Conservation (phyloP, 2,888 invertebrate species). For the Watsonalla cultraria region DNA sequence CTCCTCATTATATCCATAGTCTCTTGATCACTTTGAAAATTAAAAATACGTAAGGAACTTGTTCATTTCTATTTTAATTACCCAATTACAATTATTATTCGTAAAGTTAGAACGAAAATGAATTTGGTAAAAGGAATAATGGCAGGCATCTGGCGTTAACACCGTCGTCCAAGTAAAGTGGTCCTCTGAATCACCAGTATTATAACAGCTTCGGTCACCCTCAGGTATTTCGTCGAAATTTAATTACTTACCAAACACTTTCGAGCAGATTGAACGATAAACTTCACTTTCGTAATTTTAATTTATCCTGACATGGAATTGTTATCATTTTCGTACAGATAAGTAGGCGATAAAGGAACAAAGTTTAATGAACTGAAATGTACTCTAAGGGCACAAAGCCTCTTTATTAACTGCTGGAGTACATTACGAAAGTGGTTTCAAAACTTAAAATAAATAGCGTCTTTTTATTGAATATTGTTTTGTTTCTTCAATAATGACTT, state of each 20-base stretch:
- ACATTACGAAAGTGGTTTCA: no score
- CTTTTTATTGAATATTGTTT: no score
- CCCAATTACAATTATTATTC: slow-evolving; percentile 10
- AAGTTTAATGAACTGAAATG: background rate
- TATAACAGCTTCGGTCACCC: slow-evolving; percentile 18
- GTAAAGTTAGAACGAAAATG: slow-evolving; percentile 18
- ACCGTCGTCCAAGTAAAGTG: slow-evolving; percentile 17
- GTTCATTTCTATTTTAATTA: slow-evolving; percentile 3
- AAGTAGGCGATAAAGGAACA: background rate
- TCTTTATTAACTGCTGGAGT: background rate
- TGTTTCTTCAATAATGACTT: no score
- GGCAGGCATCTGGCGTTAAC: slow-evolving; percentile 36
- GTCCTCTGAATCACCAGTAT: slow-evolving; percentile 10
- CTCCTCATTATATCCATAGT: no score
- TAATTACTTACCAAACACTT: slow-evolving; percentile 25
- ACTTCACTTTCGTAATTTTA: slow-evolving; percentile 2
- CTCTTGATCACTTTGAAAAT: no score
- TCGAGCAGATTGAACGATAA: slow-evolving; percentile 5
- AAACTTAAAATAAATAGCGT: no score
- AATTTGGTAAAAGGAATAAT: slow-evolving; percentile 30
- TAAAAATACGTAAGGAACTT: background rate
- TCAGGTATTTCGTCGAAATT: slow-evolving; percentile 20
- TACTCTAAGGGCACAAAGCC: background rate
- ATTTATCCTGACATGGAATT: background rate
- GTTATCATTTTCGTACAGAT: background rate